Conservation (phyloP, 2,888 invertebrate species). For the Choreutis nemorana region DNA sequence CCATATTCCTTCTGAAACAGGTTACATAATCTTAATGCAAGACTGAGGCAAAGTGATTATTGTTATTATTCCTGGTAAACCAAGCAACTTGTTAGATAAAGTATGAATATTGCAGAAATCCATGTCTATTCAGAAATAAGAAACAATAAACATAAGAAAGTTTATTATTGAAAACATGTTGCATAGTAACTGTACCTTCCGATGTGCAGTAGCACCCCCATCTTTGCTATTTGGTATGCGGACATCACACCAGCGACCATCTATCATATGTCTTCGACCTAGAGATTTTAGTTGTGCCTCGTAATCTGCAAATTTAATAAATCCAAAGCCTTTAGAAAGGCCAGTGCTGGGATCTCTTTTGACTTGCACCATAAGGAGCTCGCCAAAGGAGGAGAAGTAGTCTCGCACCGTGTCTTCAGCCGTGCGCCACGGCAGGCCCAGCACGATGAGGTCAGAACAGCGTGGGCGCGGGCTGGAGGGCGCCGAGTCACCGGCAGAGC, state of each 20-base stretch:
- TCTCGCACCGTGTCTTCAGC: conserved; percentile 76
- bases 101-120: too few relatives aligned
- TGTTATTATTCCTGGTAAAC: too few relatives aligned
- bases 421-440: conserved; percentile 81
- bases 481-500: conserved; percentile 73
- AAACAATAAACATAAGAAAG: too few relatives aligned
- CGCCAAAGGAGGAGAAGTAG: conserved; percentile 75
- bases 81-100: too few relatives aligned
- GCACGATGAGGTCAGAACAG: conserved; percentile 79
- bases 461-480: conserved; percentile 37
- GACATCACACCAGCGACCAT: conserved; percentile 77
- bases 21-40: too few relatives aligned
- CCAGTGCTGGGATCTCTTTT: conserved; percentile 69
- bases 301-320: conserved; percentile 72
- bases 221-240: conserved; percentile 75
- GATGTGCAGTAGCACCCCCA: conserved; percentile 72
- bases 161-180: too few relatives aligned
- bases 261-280: conserved; percentile 71
- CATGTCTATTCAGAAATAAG: too few relatives aligned
- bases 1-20: too few relatives aligned
- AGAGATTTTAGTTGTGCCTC: conserved; percentile 72
- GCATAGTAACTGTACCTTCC: too few relatives aligned
- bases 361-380: conserved; percentile 68
- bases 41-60: too few relatives aligned
- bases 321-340: conserved; percentile 76